Conservation (phyloP, 2,797 vertebrate genomes). For the Macroramphosus scolopax region DNA sequence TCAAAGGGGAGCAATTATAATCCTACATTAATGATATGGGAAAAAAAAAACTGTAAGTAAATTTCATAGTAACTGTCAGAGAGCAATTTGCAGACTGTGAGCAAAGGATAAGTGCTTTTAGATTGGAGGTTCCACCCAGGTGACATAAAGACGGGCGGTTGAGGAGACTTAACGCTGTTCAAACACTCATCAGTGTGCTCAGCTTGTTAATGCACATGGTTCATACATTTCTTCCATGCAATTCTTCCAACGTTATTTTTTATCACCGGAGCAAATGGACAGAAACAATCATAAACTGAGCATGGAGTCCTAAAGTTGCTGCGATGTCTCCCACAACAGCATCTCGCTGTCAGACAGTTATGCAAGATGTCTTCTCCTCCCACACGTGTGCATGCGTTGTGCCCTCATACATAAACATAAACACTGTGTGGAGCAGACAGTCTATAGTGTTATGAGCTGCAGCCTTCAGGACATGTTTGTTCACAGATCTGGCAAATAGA, state of each 20-base stretch:
- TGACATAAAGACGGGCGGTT: conserved; percentile 18
- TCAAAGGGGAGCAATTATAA: conserved; percentile 69
- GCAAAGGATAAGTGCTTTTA: conserved; percentile 19
- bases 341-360: conserved; percentile 11
- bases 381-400: conserved; percentile 12
- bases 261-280: not conserved
- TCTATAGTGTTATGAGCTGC: conserved; percentile 12
- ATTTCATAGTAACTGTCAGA: conserved; percentile 48
- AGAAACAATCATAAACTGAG: not conserved
- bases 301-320: not conserved
- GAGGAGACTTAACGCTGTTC: conserved; percentile 17
- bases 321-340: conserved; percentile 2
- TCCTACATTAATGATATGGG: conserved; percentile 66
- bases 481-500: conserved; percentile 29
- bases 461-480: conserved; percentile 26
- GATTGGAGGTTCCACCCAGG: conserved; percentile 26
- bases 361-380: conserved; percentile 10
- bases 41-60: conserved; percentile 39
- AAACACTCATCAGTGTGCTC: too few relatives aligned
- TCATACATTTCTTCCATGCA: not conserved
- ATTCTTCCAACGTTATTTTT: conserved; percentile 1
- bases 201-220: conserved; percentile 1
- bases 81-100: conserved; percentile 22
- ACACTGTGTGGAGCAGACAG: not conserved
- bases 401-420: conserved; percentile 6